Evolutionary conservation across 1,140 invertebrate species (phyloP), one percentile per base, ranked within the genome.

Genomic region (Drosophila mayri): DNA sequence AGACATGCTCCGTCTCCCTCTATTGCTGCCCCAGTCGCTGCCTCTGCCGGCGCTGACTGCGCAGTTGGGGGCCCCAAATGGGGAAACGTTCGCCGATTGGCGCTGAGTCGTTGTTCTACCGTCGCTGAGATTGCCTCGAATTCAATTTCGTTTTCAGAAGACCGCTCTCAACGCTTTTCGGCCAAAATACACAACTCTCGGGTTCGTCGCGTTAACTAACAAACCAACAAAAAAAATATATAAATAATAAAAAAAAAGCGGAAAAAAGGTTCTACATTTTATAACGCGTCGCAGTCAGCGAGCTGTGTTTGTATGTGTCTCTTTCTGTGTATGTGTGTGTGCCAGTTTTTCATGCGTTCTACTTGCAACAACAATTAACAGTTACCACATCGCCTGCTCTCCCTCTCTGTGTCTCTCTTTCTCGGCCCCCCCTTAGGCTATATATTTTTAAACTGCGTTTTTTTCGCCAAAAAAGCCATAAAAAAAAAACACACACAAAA

Each of bases 61-160:
- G 71, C 77, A 50, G 81, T 67, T 86, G 79, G 86, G 86, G 86
- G 78, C 83, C 65, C 63, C 66, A 71, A 88, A 70, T 87, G 55
- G 71, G 59, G 58, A 65, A 74, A 58, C 80, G 55, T 52, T 84
- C 75, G 77, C 71, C 54, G 57, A 44, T 62, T 78, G 68, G 74
- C 41, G 41, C 76, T 90, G 90, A 91, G 90, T 91, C 85, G 90
- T 83, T 91, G 84, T 91, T 91, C 90, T 91, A 91, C 90, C 90
- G 90, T 91, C 81, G 85, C 62, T 79, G 61, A 90, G 90, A 91
- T 91, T 91, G 84, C 90, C 74, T 77, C 65, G 68, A 57, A 35
- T 71, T 70, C 28, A 43, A 38, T 68, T 70, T 66, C 63, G 47
- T 61, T 66, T 70, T 66, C 63, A 66, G 63, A 64, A 66, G 35